phyloP scores from a whole-genome alignment of 1,140 invertebrate species.

The Drosophila dunni region DNA sequence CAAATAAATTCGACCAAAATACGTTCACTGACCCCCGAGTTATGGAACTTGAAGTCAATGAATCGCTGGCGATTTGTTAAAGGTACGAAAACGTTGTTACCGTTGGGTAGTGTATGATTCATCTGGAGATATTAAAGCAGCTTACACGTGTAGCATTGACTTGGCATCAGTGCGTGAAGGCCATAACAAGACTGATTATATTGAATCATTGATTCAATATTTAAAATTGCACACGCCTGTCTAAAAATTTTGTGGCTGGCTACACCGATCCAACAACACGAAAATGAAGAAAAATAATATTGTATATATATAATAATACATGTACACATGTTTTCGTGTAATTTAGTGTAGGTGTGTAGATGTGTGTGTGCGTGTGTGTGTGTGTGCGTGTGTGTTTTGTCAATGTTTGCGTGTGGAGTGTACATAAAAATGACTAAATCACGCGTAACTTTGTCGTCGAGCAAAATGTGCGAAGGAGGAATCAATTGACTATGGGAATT shows the following conservation, averaged over 20 bases:
- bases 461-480: neutral
- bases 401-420: constrained; percentile 12
- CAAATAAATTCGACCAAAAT: too few species aligned
- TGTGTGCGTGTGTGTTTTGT: constrained; percentile 6
- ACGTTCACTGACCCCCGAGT: too few species aligned
- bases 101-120: neutral
- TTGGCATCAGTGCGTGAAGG: constrained; percentile 71
- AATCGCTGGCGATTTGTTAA: too few species aligned
- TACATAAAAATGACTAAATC: constrained; percentile 37
- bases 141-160: constrained; percentile 58
- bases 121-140: neutral
- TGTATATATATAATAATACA: neutral
- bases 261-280: constrained; percentile 7
- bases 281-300: constrained; percentile 19
- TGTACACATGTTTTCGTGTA: neutral
- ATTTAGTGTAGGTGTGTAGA: neutral
- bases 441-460: constrained; percentile 20
- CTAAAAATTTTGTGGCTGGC: constrained; percentile 46
- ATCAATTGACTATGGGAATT: neutral
- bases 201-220: constrained; percentile 76
- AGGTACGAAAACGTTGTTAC: too few species aligned
- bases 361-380: constrained; percentile 11
- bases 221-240: constrained; percentile 67
- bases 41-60: too few species aligned
- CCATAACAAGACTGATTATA: constrained; percentile 78